Conservation (phyloP, 2,888 invertebrate genomes). For the Eristalinus aeneus region DNA sequence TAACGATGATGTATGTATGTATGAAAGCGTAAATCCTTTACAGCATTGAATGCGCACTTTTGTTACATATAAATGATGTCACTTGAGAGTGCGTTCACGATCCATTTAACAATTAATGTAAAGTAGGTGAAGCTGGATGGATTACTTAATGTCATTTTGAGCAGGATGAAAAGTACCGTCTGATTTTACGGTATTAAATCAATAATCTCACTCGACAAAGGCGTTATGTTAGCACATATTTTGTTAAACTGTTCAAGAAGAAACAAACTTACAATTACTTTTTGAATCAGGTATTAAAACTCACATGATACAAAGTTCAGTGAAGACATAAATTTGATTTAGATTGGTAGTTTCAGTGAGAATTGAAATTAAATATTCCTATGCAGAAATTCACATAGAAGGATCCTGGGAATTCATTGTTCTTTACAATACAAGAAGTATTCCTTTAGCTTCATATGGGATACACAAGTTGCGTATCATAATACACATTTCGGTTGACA, state of each 20-base stretch:
- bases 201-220: conserved; percentile 11
- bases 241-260: too few relatives aligned
- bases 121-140: conserved; percentile 48
- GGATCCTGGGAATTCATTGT: not conserved
- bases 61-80: conserved; percentile 54
- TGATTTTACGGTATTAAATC: conserved; percentile 43
- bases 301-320: not conserved
- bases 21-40: conserved; percentile 47
- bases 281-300: not conserved
- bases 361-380: not conserved
- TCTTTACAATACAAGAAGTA: conserved; percentile 1
- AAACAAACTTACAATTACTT: too few relatives aligned
- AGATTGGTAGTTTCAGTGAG: conserved; percentile 2
- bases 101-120: conserved; percentile 58
- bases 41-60: conserved; percentile 48
- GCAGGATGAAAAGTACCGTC: conserved; percentile 19
- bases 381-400: conserved; percentile 4
- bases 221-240: not conserved
- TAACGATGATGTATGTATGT: conserved; percentile 38
- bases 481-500: conserved; percentile 28
- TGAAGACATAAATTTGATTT: not conserved
- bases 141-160: conserved; percentile 41
- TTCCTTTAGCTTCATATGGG: not conserved
- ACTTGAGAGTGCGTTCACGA: conserved; percentile 54
- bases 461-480: conserved; percentile 4